Conservation (phyloP, 2,797 vertebrate genomes). For the Chaetodon trifasciatus region DNA sequence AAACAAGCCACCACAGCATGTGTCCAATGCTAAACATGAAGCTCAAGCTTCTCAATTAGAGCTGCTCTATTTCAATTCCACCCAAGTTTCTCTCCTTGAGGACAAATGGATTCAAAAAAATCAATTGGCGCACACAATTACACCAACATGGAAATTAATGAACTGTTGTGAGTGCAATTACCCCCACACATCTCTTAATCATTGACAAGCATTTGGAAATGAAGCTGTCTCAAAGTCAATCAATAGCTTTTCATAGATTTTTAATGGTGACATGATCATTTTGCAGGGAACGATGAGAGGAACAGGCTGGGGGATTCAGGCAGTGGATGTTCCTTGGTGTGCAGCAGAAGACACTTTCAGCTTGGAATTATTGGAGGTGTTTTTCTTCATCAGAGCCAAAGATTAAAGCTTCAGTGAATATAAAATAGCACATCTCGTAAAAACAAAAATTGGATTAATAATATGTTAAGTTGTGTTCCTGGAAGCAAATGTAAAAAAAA, state of each 20-base stretch:
- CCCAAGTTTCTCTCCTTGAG: slow-evolving; percentile 36
- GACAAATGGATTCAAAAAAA: slow-evolving; percentile 55
- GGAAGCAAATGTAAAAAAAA: slow-evolving; percentile 41
- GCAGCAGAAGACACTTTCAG: not conserved
- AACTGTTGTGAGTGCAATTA: slow-evolving; percentile 52
- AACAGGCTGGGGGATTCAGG: slow-evolving; percentile 13
- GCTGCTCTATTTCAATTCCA: slow-evolving; percentile 21
- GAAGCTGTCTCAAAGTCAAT: slow-evolving; percentile 42
- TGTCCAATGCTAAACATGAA: slow-evolving; percentile 4
- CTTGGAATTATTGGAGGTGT: slow-evolving; percentile 19
- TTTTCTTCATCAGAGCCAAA: slow-evolving; percentile 45
- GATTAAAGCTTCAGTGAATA: slow-evolving; percentile 21
- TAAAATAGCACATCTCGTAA: slow-evolving; percentile 24
- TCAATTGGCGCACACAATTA: slow-evolving; percentile 49
- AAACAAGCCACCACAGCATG: slow-evolving; percentile 17
- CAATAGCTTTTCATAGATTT: slow-evolving; percentile 45
- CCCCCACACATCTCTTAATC: slow-evolving; percentile 44
- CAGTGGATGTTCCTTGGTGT: slow-evolving; percentile 1
- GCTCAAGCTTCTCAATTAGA: slow-evolving; percentile 30
- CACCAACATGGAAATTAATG: slow-evolving; percentile 56
- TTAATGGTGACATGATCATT: slow-evolving; percentile 43
- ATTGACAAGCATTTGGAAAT: slow-evolving; percentile 47
- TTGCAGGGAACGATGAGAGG: slow-evolving; percentile 15
- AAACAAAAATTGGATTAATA: slow-evolving; percentile 48
- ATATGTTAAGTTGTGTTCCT: slow-evolving; percentile 38